Base-by-base conservation (phyloP, 2,888 invertebrate genomes). In the Ethmia dodecea region DNA sequence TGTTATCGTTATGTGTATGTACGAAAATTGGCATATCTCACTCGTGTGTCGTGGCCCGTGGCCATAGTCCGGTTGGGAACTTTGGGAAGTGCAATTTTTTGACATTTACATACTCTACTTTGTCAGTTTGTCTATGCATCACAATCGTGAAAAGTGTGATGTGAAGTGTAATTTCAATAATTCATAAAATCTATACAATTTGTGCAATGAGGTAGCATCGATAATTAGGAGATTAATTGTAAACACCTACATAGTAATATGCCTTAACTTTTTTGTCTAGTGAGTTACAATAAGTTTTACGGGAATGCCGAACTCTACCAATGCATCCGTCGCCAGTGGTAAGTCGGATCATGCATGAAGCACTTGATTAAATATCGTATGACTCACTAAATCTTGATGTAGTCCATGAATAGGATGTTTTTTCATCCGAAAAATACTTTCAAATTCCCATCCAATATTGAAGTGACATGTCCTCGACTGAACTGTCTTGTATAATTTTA, bases 301-400 rank as follows among this genome's bases (percentile, higher is more conserved):
- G 75, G 79, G 74, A 74, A 79, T 81, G 77, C 78, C 78, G 71
- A 81, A 75, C 73, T 73, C 74, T 63, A 76, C 70, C 67, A 81
- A 69, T 73, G 62, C 66, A 58, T 61, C 69, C 63, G 67, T 77
- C 61, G 70, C 78, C 62, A 80, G 65, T 77, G 81, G 86, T 86
- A 69, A 78, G 83, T 71, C 44, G 38, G 38, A 33, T 53, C 34
- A 39, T 28, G 34, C 33, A 46, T 43, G 26, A 31, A 35, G 44
- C 57, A 62, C 59, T 60, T 65, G 55, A 59, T 55, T 64, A 60
- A 59, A 56, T 63, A 60, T 38, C 38, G 44, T 55, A 46, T 69
- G 64, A 69, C 55, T 65, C 62, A 65, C 28, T 31, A 15, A 26
- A n/a, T n/a, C n/a, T n/a, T n/a, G n/a, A n/a, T n/a, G n/a, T n/a